Percentiles rank a stretch among this genome's conserved stretches.
These are phyloP conservation scores for Drosophila simulans DNA, from an alignment of 1,140 invertebrate species.

Conservation along the genomic window DNA sequence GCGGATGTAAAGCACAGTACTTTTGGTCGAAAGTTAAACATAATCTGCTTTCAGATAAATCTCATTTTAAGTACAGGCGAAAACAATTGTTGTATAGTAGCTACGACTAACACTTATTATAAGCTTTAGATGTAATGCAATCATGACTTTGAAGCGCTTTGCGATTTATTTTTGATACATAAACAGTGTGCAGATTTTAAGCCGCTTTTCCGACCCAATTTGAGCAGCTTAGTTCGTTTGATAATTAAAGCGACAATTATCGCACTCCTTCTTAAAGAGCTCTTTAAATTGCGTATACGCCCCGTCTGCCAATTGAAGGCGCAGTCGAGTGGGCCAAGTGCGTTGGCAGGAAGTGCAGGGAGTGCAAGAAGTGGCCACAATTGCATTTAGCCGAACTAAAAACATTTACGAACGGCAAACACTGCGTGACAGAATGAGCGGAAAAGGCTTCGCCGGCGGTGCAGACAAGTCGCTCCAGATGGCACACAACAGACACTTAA, in stretches of 20 bases:
- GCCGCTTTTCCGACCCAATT: slow-evolving; percentile 6
- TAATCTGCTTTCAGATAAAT: not conserved
- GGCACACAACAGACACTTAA: slow-evolving; percentile 38
- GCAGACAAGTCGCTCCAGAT: slow-evolving; percentile 47
- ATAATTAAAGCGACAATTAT: slow-evolving; percentile 25
- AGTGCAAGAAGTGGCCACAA: slow-evolving; percentile 42
- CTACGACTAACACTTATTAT: too few species aligned
- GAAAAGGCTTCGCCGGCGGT: slow-evolving; percentile 21
- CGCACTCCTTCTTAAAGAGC: not conserved
- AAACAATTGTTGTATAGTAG: too few species aligned
- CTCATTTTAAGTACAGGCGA: not conserved
- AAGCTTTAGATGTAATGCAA: too few species aligned
- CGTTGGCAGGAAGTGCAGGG: slow-evolving; percentile 16
- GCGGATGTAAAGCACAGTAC: not conserved
- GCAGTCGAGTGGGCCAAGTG: slow-evolving; percentile 3
- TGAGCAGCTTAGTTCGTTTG: not conserved
- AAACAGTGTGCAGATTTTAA: not conserved
- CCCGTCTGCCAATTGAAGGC: slow-evolving; percentile 7
- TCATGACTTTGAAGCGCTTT: too few species aligned
- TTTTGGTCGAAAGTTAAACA: not conserved
- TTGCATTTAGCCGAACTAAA: slow-evolving; percentile 49
- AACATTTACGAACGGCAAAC: slow-evolving; percentile 45
- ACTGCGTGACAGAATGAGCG: slow-evolving; percentile 27
- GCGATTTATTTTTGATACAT: too few species aligned
- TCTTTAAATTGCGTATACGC: slow-evolving; percentile 31